Base-by-base conservation (phyloP, 2,113 vertebrate genomes). In the Campylomormyrus tamandua region DNA sequence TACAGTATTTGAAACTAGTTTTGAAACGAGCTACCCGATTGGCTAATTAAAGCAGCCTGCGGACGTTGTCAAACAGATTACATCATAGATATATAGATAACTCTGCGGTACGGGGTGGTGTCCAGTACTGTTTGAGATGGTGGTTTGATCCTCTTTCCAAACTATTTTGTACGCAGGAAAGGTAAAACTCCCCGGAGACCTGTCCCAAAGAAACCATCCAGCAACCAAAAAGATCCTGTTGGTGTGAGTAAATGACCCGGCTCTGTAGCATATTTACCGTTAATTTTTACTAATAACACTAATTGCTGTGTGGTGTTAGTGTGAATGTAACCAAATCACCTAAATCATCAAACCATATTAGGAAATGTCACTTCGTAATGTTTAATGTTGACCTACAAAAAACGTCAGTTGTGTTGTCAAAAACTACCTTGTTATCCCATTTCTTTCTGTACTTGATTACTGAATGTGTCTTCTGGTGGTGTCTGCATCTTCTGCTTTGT, bases 221-320 rank as follows among this genome's bases (percentile, higher is more conserved):
- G 91, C 91, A 95, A 90, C 83, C 95, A 96, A 87, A 97, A 95
- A 92, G 96, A 97, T 90, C 96, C 97, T 48, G 97, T 97, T 87
- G 97, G 96, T 80, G 97, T 97, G 90, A 95, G 96, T 94, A 89
- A 70, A 80, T 2, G 9, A 19, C 24, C 48, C 35, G 8, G 15
- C 3, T 5, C 0, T 50, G 1, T n/a, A 87, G 86, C 83, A 39
- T 2, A 10, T 77, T 31, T 85, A 6, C 9, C 11, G 8, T 80
- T 21, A 7, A 24, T 62, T n/a, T 62, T n/a, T n/a, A 1, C 2
- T n/a, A 11, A 27, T 70, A 31, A 13, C 3, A 27, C 11, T 89
- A 45, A 24, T 84, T 9, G 21, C 11, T 31, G 9, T 45, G 7
- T 58, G n/a, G 10, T 56, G 62, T 13, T 27, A 50, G 2, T 85